A percentile compares a stretch with the other conserved stretches of the same genome.
Conservation (phyloP, 2,797 vertebrate genomes). For the Emydoidea blandingii region DNA sequence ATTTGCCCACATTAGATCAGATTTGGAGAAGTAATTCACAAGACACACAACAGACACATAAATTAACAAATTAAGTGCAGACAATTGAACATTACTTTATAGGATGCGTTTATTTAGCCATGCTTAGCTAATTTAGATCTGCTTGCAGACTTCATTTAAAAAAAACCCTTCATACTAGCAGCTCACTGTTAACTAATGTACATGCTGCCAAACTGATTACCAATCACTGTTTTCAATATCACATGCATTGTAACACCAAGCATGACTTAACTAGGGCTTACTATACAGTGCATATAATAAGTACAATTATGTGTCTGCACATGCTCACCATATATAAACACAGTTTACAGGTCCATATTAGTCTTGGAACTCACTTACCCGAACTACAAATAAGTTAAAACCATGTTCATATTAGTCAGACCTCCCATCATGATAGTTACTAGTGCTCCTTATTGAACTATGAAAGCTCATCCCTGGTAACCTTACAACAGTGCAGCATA, state of each 20-base stretch:
- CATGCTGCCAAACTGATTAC: not conserved
- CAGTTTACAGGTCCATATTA: not conserved
- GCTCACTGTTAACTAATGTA: not conserved
- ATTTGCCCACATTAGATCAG: not conserved
- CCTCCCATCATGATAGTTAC: not conserved
- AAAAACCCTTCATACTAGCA: rapidly evolving
- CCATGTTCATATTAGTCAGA: not conserved
- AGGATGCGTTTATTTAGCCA: not conserved
- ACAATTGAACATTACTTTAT: not conserved
- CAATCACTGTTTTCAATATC: not conserved
- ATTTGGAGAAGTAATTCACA: not conserved
- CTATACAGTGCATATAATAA: not conserved
- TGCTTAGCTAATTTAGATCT: not conserved
- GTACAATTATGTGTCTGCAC: not conserved
- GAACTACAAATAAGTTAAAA: not conserved
- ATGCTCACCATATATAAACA: not conserved
- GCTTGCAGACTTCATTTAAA: not conserved
- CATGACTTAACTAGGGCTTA: not conserved
- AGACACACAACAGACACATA: not conserved
- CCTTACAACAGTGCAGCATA: not conserved
- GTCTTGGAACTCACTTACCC: not conserved
- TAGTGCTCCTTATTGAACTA: slow-evolving; percentile 1
- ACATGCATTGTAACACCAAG: not conserved
- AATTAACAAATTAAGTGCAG: not conserved
- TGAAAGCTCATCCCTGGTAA: rapidly evolving